Percentiles rank a stretch among this genome's conserved stretches.
Conservation (phyloP, 2,888 invertebrate genomes). For the Synanthedon formicaeformis region DNA sequence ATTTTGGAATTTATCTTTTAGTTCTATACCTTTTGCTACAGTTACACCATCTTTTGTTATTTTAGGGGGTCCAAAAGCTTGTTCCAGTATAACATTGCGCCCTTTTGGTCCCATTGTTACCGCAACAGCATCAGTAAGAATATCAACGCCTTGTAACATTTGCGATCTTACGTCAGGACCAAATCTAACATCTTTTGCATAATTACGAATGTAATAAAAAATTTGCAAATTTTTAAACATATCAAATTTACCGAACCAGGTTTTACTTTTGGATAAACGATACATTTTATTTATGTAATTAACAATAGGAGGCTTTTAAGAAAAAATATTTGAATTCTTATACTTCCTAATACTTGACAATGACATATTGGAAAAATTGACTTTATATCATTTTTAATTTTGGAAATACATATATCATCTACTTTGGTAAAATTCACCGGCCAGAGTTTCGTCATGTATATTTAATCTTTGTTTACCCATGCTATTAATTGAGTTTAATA, state of each 20-base stretch:
- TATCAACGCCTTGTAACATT: constrained; percentile 98
- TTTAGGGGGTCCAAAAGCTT: constrained; percentile 98
- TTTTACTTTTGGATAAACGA: constrained; percentile 14
- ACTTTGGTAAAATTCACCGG: too few species aligned
- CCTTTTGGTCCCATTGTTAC: constrained; percentile 99
- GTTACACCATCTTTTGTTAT: constrained; percentile 99
- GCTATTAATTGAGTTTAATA: too few species aligned
- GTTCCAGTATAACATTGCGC: constrained; percentile 97
- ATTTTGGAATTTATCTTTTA: constrained; percentile 98
- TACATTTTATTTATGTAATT: constrained; percentile 20
- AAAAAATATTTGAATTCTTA: too few species aligned
- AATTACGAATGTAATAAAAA: constrained; percentile 27
- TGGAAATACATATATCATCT: too few species aligned
- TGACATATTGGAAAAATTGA: too few species aligned
- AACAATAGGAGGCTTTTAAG: too few species aligned
- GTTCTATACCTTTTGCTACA: constrained; percentile 96
- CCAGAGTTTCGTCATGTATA: too few species aligned
- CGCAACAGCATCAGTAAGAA: constrained; percentile 97
- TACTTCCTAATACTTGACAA: too few species aligned
- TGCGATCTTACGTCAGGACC: constrained; percentile 94
- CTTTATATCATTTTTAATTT: too few species aligned
- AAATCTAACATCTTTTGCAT: constrained; percentile 96
- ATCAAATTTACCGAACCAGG: constrained; percentile 8
- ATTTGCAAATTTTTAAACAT: constrained; percentile 7
- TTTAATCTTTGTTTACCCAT: too few species aligned